Conservation (phyloP, 2,888 invertebrate species). For the Meandrusa payeni region DNA sequence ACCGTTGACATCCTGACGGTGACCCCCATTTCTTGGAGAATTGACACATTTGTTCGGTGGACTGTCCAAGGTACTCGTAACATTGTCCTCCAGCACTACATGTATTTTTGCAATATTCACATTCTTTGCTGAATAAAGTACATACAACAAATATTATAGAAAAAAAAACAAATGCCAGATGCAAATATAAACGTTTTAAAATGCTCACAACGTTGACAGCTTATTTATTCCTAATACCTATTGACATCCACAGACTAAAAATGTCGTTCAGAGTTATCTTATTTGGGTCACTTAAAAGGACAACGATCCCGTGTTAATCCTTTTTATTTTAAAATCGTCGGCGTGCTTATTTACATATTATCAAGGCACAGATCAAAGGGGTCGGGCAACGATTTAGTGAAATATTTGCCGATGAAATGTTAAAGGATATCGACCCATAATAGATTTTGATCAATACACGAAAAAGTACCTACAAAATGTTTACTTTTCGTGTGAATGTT, state of each 20-base stretch:
- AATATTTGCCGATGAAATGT: conserved; percentile 69
- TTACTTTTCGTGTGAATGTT: conserved; percentile 19
- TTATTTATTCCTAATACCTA: conserved; percentile 62
- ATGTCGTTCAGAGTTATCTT: conserved; percentile 65
- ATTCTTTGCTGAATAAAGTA: too few relatives aligned
- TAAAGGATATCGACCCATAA: conserved; percentile 52
- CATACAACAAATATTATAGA: too few relatives aligned
- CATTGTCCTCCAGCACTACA: too few relatives aligned
- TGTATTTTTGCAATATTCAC: too few relatives aligned
- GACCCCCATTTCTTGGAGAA: too few relatives aligned
- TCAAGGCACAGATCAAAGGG: conserved; percentile 66
- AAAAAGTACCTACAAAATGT: conserved; percentile 22
- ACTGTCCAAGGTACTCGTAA: too few relatives aligned
- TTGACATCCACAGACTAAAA: conserved; percentile 59
- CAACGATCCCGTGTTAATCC: conserved; percentile 63
- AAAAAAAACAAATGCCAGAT: conserved; percentile 4
- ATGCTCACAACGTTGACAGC: conserved; percentile 44
- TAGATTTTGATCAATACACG: conserved; percentile 35
- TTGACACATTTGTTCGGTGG: too few relatives aligned
- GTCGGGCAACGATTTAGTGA: conserved; percentile 66
- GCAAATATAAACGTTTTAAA: conserved; percentile 36
- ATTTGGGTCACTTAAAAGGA: conserved; percentile 73
- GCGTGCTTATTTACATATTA: conserved; percentile 71
- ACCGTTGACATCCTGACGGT: too few relatives aligned
- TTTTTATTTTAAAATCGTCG: conserved; percentile 69